phyloP scores from a whole-genome alignment of 2,888 invertebrate genomes.

The Philereme vetulata region DNA sequence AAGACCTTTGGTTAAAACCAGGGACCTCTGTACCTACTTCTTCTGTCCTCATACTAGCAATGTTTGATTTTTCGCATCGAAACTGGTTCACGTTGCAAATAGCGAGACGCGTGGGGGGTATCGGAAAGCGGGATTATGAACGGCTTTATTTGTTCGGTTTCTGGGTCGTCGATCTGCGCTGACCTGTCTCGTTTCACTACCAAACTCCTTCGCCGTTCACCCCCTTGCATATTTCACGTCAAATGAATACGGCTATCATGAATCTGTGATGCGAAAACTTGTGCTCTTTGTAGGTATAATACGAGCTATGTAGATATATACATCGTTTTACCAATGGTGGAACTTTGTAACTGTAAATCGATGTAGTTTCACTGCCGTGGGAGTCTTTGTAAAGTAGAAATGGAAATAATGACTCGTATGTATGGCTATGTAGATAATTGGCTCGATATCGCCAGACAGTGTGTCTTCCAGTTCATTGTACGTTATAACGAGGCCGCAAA shows the following conservation, averaged over 20 bases:
- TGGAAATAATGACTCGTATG: conserved; percentile 8
- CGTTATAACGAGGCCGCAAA: conserved; percentile 53
- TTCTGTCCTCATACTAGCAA: conserved; percentile 1
- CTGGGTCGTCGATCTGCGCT: conserved; percentile 72
- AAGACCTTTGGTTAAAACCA: not conserved
- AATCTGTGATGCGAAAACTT: not conserved
- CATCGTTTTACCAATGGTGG: not conserved
- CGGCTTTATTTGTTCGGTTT: conserved; percentile 58
- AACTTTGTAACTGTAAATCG: not conserved
- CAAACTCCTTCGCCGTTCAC: conserved; percentile 45
- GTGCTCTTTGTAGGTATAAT: not conserved
- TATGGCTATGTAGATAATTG: conserved; percentile 20
- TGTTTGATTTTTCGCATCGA: conserved; percentile 35
- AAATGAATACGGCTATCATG: not conserved
- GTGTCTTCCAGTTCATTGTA: conserved; percentile 67
- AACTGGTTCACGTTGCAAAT: conserved; percentile 51
- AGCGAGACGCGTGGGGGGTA: conserved; percentile 54
- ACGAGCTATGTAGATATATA: not conserved
- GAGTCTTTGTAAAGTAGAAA: not conserved
- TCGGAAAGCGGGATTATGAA: conserved; percentile 57
- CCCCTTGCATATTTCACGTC: conserved; percentile 21
- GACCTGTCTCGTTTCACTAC: conserved; percentile 60
- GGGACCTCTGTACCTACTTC: conserved; percentile 3
- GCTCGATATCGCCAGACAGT: conserved; percentile 49
- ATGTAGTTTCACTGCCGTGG: not conserved